A percentile compares a stretch with the other conserved stretches of the same genome.
Evolutionary conservation across 2,113 vertebrate genomes (phyloP).

Genomic region (Strigops habroptila): DNA sequence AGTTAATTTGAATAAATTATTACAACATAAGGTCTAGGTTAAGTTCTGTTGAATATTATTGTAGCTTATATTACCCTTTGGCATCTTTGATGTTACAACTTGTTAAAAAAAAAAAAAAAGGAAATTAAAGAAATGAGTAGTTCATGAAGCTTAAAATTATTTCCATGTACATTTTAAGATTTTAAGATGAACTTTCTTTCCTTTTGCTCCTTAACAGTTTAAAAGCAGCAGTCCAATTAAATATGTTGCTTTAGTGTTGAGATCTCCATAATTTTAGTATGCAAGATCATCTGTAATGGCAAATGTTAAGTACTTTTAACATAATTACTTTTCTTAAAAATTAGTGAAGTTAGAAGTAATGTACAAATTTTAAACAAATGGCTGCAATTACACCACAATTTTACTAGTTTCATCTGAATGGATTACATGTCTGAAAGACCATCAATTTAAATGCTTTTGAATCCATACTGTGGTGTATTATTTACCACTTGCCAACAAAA

Average conservation of each 20-base stretch:
- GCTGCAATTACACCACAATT: not conserved
- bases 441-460: conserved; percentile 3
- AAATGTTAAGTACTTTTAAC: conserved; percentile 16
- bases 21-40: conserved; percentile 77
- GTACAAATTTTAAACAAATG: conserved; percentile 14
- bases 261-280: conserved; percentile 15
- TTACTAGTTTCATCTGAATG: conserved; percentile 21
- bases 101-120: conserved; percentile 37
- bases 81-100: conserved; percentile 78
- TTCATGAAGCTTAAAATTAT: conserved; percentile 55
- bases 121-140: conserved; percentile 49
- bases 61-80: conserved; percentile 83
- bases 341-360: not conserved
- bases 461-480: not conserved
- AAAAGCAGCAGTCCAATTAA: conserved; percentile 48
- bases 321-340: not conserved
- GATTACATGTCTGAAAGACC: conserved; percentile 34
- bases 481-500: conserved; percentile 35
- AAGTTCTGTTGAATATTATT: conserved; percentile 75
- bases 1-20: conserved; percentile 81
- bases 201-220: conserved; percentile 44
- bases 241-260: conserved; percentile 24
- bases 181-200: conserved; percentile 48
- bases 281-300: conserved; percentile 40
- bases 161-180: conserved; percentile 5